Evolutionary conservation across 2,113 vertebrate genomes (phyloP).

Genomic region (Synodontis membranacea): DNA sequence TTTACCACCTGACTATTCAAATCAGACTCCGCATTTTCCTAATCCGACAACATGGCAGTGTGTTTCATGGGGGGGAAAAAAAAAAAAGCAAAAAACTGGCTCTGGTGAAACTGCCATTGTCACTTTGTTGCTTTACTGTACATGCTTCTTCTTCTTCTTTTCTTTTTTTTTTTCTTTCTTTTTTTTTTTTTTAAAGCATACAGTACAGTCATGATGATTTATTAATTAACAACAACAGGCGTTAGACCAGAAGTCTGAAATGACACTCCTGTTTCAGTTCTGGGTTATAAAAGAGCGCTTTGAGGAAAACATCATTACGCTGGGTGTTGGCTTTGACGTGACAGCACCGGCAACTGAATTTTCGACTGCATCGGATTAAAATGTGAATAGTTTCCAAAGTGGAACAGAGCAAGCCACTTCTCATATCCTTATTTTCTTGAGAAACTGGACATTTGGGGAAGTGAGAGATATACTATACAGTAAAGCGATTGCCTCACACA

Average conservation of each 20-base stretch:
- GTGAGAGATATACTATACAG: conserved; percentile 33
- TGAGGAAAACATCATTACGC: not conserved
- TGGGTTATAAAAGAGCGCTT: not conserved
- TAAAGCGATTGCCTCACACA: not conserved
- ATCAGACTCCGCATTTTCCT: not conserved
- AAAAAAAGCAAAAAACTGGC: not conserved
- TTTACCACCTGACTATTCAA: not conserved
- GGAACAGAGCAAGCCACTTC: not conserved
- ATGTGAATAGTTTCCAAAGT: not conserved
- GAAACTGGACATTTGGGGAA: conserved; percentile 20
- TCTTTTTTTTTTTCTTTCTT: not conserved
- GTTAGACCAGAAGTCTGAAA: conserved; percentile 34
- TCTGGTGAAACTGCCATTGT: not conserved
- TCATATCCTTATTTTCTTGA: conserved; percentile 12
- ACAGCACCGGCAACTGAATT: not conserved
- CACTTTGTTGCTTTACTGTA: not conserved
- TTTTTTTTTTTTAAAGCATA: too few species aligned
- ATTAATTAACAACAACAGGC: not conserved
- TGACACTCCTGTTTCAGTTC: conserved; percentile 21
- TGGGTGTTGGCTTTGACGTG: not conserved
- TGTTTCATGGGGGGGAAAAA: too few species aligned
- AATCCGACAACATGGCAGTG: not conserved
- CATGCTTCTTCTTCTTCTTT: too few species aligned
- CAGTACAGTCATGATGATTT: conserved; percentile 29
- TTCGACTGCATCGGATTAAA: conserved; percentile 15